Percentiles rank a stretch among this genome's conserved stretches.
These are phyloP conservation scores for Neotoma lepida DNA, from an alignment of 2,113 vertebrate species.

Conservation along the genomic window DNA sequence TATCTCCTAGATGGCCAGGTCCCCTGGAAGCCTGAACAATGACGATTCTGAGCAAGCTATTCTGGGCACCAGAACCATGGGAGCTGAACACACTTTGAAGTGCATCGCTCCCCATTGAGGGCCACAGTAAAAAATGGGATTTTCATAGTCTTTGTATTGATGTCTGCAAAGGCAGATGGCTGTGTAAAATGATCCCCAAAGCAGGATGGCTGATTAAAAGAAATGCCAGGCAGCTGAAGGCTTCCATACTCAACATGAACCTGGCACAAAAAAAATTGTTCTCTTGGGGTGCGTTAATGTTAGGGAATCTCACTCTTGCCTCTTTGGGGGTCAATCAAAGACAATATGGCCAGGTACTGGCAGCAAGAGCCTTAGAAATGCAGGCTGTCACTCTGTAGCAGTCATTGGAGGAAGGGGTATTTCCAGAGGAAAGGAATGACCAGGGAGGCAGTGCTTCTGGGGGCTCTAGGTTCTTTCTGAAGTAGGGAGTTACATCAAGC, in stretches of 20 bases:
- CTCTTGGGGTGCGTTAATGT: conserved; percentile 30
- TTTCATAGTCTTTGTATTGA: conserved; percentile 68
- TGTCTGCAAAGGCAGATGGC: conserved; percentile 73
- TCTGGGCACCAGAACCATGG: conserved; percentile 53
- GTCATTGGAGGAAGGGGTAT: background rate
- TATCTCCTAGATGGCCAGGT: conserved; percentile 64
- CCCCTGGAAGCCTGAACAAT: conserved; percentile 76
- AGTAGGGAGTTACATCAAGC: background rate
- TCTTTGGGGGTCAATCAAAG: conserved; percentile 31
- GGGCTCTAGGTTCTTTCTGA: background rate
- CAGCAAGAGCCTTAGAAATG: background rate
- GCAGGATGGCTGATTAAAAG: conserved; percentile 77
- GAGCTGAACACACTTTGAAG: conserved; percentile 74
- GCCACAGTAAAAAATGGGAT: conserved; percentile 46
- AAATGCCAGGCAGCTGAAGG: conserved; percentile 63
- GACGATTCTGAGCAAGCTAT: conserved; percentile 62
- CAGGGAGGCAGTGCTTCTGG: background rate
- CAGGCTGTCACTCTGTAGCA: background rate
- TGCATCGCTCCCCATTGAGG: conserved; percentile 47
- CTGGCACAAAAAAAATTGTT: conserved; percentile 60
- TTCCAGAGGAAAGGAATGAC: background rate
- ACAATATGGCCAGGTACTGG: conserved; percentile 1
- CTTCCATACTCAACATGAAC: conserved; percentile 38
- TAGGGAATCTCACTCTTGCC: background rate
- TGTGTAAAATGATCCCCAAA: conserved; percentile 69